Percentiles rank a stretch among this genome's conserved stretches.
These are phyloP conservation scores for Trichopoda pennipes DNA, from an alignment of 2,888 invertebrate genomes.

Conservation along the genomic window DNA sequence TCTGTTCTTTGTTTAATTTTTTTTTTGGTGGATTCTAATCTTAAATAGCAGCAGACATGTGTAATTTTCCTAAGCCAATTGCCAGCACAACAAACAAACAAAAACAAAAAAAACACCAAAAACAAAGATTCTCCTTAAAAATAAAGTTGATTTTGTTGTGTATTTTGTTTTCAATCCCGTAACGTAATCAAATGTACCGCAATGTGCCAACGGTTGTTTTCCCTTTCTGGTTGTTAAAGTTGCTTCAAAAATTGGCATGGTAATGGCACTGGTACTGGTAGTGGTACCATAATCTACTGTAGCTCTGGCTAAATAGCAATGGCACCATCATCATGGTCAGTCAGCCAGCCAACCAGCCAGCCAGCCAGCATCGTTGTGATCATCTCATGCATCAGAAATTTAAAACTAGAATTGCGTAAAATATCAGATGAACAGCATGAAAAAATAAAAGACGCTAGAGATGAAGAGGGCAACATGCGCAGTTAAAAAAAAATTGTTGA, in stretches of 20 bases:
- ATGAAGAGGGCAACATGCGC: background rate
- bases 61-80: conserved; percentile 60
- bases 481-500: background rate
- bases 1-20: conserved; percentile 13
- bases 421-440: conserved; percentile 39
- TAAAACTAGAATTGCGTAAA: conserved; percentile 65
- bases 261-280: conserved; percentile 36
- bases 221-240: conserved; percentile 76
- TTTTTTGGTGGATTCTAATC: conserved; percentile 61
- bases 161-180: conserved; percentile 53
- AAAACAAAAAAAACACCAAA: conserved; percentile 11
- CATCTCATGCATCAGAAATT: conserved; percentile 69
- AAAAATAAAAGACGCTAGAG: background rate
- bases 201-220: conserved; percentile 77
- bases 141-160: conserved; percentile 49
- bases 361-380: conserved; percentile 50
- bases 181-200: conserved; percentile 73
- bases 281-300: background rate
- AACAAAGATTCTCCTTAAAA: conserved; percentile 40
- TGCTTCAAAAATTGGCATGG: conserved; percentile 50
- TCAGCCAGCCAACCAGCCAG: conserved; percentile 24
- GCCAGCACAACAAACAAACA: conserved; percentile 10
- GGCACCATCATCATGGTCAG: conserved; percentile 47
- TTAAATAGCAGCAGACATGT: conserved; percentile 63
- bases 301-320: conserved; percentile 36